A percentile compares a stretch with the other conserved stretches of the same genome.
Conservation (phyloP, 1,140 invertebrate genomes). For the Pentalonia nigronervosa region DNA sequence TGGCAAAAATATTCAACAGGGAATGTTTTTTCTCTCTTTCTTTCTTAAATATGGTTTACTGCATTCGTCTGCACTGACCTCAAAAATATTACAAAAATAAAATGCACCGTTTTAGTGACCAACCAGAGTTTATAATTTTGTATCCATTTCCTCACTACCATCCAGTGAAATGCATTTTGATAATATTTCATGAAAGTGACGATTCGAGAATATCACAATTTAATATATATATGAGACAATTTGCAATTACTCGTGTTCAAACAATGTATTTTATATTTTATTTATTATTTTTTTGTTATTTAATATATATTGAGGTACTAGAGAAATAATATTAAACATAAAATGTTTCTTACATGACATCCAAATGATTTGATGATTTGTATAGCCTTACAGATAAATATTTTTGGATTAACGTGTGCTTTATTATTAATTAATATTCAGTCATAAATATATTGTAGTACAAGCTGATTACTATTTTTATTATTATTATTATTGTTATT, state of each 20-base stretch:
- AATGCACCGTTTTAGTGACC: constrained; percentile 33
- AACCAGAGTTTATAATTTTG: neutral
- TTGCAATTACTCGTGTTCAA: neutral
- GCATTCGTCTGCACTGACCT: constrained; percentile 40
- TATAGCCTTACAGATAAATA: neutral
- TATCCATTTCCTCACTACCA: neutral
- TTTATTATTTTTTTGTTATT: neutral
- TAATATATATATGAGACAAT: neutral
- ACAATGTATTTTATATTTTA: neutral
- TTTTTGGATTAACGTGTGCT: neutral
- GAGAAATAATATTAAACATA: neutral
- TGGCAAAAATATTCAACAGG: constrained; percentile 41
- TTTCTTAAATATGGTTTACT: neutral
- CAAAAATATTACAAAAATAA: constrained; percentile 41
- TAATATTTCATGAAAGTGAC: neutral
- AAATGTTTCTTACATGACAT: neutral
- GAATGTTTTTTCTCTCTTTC: constrained; percentile 19
- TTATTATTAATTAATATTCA: neutral
- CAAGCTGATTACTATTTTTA: neutral
- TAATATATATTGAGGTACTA: too few species aligned
- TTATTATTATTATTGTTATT: neutral
- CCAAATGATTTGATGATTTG: neutral
- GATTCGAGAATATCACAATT: neutral
- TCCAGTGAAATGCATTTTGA: constrained; percentile 17
- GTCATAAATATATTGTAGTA: neutral